Percentiles rank a stretch among this genome's conserved stretches.
These are phyloP conservation scores for Melikaiella ostensackeni DNA, from an alignment of 2,888 invertebrate species.

Conservation along the genomic window DNA sequence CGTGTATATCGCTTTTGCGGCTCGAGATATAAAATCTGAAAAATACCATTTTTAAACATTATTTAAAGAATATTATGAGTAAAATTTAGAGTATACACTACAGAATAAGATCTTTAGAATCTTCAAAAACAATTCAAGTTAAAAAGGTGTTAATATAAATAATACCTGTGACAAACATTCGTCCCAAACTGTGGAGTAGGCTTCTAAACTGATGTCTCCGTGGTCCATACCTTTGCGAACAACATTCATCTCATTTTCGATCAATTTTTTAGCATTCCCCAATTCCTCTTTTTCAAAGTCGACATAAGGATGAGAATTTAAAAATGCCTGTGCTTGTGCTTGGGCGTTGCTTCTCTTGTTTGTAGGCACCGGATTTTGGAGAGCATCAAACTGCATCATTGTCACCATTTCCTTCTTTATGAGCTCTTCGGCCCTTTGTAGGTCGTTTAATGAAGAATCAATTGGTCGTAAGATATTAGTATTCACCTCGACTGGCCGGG, in stretches of 20 bases:
- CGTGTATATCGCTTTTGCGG: constrained; percentile 95
- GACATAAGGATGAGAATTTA: constrained; percentile 92
- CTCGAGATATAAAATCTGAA: constrained; percentile 91
- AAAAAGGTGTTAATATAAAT: constrained; percentile 37
- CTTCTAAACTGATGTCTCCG: constrained; percentile 94
- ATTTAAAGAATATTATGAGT: no score
- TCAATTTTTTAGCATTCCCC: constrained; percentile 81
- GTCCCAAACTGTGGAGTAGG: constrained; percentile 97
- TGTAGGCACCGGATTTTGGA: constrained; percentile 84
- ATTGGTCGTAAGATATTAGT: constrained; percentile 88
- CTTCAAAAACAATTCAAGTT: constrained; percentile 44
- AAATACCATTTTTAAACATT: background rate
- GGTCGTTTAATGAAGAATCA: constrained; percentile 87
- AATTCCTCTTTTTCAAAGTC: constrained; percentile 85
- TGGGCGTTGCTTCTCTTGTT: constrained; percentile 79
- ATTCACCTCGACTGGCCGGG: constrained; percentile 89
- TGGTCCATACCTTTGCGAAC: constrained; percentile 97
- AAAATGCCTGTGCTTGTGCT: constrained; percentile 84
- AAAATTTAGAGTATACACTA: no score
- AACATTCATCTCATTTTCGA: constrained; percentile 91
- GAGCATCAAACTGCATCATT: constrained; percentile 94
- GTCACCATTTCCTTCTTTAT: constrained; percentile 98
- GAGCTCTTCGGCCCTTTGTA: constrained; percentile 96
- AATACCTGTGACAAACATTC: constrained; percentile 94
- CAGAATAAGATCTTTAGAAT: no score